These are phyloP conservation scores for Otis tarda DNA, from an alignment of 2,113 vertebrate genomes.

Conservation along the genomic window DNA sequence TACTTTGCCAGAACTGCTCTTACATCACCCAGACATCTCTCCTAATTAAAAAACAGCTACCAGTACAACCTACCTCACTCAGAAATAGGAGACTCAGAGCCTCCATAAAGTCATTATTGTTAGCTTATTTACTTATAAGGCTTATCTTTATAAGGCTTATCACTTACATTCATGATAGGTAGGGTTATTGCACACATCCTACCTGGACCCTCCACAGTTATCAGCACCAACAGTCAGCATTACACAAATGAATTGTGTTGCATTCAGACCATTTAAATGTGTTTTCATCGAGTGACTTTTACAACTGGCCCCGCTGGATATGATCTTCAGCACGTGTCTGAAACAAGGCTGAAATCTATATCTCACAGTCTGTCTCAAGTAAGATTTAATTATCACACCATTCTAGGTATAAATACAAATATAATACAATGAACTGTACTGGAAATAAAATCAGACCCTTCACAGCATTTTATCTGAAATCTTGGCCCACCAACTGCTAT, in stretches of 20 bases:
- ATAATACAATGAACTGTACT: neutral
- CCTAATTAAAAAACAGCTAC: neutral
- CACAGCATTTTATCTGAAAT: neutral
- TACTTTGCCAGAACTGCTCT: neutral
- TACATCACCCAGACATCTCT: neutral
- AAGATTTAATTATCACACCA: neutral
- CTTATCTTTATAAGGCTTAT: too few species aligned
- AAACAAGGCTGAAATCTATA: neutral
- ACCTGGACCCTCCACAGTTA: accelerated
- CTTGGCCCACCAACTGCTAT: neutral
- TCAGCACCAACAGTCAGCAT: neutral
- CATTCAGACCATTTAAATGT: neutral
- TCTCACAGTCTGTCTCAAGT: neutral
- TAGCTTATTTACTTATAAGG: neutral
- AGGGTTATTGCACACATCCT: neutral
- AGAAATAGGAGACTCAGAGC: neutral
- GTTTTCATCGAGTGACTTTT: neutral
- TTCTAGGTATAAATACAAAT: neutral
- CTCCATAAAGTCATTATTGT: neutral
- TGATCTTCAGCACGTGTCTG: neutral
- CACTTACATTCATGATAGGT: neutral
- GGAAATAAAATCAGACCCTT: neutral
- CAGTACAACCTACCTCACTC: neutral
- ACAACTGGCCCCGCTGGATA: neutral
- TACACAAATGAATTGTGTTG: neutral